phyloP scores from a whole-genome alignment of 2,113 vertebrate species.

The Aspidoscelis tigris region DNA sequence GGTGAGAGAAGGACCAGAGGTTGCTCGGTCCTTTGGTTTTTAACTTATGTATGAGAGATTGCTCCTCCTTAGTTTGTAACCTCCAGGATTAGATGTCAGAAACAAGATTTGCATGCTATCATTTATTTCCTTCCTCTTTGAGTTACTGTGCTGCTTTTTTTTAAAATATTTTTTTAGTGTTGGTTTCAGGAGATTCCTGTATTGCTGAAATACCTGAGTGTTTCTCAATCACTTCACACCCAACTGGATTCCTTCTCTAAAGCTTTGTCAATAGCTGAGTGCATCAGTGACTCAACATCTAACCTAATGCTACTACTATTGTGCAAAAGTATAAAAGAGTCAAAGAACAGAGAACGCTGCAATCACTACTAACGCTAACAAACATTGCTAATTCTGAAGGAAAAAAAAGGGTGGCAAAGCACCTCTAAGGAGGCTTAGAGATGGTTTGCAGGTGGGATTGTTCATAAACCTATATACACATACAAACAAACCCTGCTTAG shows the following conservation, averaged over 20 bases:
- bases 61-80: background rate
- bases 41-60: background rate
- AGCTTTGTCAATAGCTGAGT: background rate
- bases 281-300: background rate
- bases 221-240: background rate
- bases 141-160: no score
- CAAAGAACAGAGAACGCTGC: background rate
- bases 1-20: background rate
- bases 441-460: no score
- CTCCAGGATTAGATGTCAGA: background rate
- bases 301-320: background rate
- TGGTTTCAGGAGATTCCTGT: conserved; percentile 2
- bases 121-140: conserved; percentile 1
- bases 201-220: background rate
- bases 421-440: no score
- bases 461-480: no score
- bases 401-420: no score
- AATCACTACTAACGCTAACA: no score
- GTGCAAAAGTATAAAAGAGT: background rate
- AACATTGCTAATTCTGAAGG: no score
- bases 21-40: background rate
- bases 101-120: background rate
- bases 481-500: no score
- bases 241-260: background rate
- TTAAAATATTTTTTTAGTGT: background rate